Conservation (phyloP, 2,113 vertebrate genomes). For the Setophaga coronata region DNA sequence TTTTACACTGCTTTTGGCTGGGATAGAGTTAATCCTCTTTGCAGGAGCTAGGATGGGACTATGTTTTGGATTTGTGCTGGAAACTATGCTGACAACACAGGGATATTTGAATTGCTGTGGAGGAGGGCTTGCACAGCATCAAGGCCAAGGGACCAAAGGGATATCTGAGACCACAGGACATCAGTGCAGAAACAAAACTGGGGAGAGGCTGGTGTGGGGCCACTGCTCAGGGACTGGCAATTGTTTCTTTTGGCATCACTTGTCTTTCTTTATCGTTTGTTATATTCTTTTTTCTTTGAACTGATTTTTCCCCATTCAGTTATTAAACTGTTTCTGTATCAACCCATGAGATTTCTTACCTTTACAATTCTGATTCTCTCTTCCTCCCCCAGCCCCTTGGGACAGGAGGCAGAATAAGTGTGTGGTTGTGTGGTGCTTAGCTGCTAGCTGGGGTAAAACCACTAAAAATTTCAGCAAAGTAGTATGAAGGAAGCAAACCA, state of each 20-base stretch:
- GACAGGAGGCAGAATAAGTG: background rate
- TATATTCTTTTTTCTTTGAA: background rate
- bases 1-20: background rate
- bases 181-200: background rate
- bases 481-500: background rate
- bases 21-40: background rate
- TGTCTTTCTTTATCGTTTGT: background rate
- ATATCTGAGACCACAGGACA: background rate
- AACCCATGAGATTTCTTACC: background rate
- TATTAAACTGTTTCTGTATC: background rate
- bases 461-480: background rate
- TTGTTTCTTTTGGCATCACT: background rate
- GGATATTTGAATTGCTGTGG: background rate
- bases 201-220: fast-evolving
- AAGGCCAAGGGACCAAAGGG: background rate
- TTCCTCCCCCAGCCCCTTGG: background rate
- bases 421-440: background rate
- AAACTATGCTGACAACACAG: background rate
- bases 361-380: background rate
- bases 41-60: fast-evolving
- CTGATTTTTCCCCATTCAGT: background rate
- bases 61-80: background rate
- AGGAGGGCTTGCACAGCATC: background rate
- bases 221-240: background rate
- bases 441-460: background rate